Base-by-base conservation (phyloP, 2,888 invertebrate genomes). In the Microplitis deprimator region DNA sequence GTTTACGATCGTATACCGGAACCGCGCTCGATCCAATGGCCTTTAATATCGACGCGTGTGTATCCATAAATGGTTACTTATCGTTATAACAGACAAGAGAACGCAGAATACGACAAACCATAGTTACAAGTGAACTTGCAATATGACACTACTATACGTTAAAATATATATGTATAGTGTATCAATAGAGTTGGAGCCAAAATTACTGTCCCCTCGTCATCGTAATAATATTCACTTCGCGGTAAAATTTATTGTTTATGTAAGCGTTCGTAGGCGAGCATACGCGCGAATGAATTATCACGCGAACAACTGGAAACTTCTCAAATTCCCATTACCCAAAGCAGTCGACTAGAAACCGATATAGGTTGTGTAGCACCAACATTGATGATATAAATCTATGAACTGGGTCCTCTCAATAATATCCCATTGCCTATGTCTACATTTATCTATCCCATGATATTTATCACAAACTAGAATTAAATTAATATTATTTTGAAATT, bases 321-420 rank as follows among this genome's bases (percentile, higher is more conserved):
- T 86, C 85, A 16, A 84, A 88, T 87, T 88, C 85, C 88, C 87
- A 89, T 89, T 87, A 88, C 85, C 85, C 85, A 84, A 83, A 84
- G 85, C 86, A 85, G 84, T 85, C 85, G 84, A 83, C 85, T 86
- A 86, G 86, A 88, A 89, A 88, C 85, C 85, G 85, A 87, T 88
- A 87, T 88, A 50, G 50, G 13, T 50, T 50, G 50, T 50, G 50
- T 84, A 80, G 82, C 80, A 50, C 74, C 29, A 41, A 40, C 68
- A 20, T 76, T 61, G 60, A 67, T 64, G 50, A 78, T 77, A 68
- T 65, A 80, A 84, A 85, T 81, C 82, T 82, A 17, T 72, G n/a
- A 50, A 50, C 67, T 20, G 13, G 10, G n/a, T 38, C 39, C 29
- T n/a, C 38, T 39, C 60, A 6, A 38, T 71, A 29, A 69, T 69